Evolutionary conservation across 2,797 vertebrate species (phyloP).

Genomic region (Apogon talboti): DNA sequence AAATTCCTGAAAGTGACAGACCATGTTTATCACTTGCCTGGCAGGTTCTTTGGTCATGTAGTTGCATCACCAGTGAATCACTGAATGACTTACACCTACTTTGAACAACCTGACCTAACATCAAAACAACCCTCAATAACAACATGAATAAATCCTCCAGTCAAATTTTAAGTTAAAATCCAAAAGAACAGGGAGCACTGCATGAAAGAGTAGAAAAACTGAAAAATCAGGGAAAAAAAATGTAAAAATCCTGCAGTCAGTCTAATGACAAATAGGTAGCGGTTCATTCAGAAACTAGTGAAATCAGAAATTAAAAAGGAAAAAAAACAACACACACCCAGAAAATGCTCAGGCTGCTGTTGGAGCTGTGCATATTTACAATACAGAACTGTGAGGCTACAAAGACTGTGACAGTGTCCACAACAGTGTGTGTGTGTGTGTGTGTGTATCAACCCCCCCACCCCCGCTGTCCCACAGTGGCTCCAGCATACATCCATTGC

Average conservation of each 20-base stretch:
- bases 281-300: not conserved
- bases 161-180: slow-evolving; percentile 12
- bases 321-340: slow-evolving; percentile 18
- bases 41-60: slow-evolving; percentile 25
- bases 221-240: not conserved
- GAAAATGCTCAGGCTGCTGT: slow-evolving; percentile 15
- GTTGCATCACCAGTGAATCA: slow-evolving; percentile 56
- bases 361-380: slow-evolving; percentile 50
- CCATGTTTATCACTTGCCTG: slow-evolving; percentile 26
- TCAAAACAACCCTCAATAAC: slow-evolving; percentile 8
- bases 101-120: slow-evolving; percentile 51
- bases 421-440: slow-evolving; percentile 37
- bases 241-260: slow-evolving; percentile 3
- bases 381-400: slow-evolving; percentile 52
- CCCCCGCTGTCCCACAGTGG: slow-evolving; percentile 62
- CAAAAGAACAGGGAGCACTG: not conserved
- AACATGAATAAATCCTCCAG: not conserved
- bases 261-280: slow-evolving; percentile 1
- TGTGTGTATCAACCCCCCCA: slow-evolving; percentile 27
- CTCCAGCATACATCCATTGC: slow-evolving; percentile 67
- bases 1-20: slow-evolving; percentile 16
- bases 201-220: not conserved
- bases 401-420: slow-evolving; percentile 56
- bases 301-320: too few relatives aligned
- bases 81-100: slow-evolving; percentile 31